A percentile compares a stretch with the other conserved stretches of the same genome.
These are phyloP conservation scores for Nesogale talazaci DNA, from an alignment of 2,113 vertebrate genomes.

Conservation along the genomic window DNA sequence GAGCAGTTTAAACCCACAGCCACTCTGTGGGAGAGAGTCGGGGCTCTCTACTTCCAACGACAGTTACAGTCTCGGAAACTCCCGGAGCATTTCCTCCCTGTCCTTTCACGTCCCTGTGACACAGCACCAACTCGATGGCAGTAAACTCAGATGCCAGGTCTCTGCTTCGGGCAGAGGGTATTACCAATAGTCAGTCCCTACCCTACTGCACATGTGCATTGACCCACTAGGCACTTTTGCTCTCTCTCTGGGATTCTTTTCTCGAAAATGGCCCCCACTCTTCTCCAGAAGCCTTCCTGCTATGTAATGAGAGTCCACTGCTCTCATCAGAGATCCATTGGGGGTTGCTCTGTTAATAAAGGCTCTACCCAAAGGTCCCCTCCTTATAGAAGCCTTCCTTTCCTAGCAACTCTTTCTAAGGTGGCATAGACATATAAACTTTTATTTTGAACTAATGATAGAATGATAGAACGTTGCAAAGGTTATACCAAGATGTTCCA, in stretches of 20 bases:
- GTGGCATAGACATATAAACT: background rate
- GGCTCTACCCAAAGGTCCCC: conserved; percentile 32
- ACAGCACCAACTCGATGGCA: background rate
- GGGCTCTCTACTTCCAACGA: no score
- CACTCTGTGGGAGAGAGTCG: no score
- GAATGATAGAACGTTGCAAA: conserved; percentile 32
- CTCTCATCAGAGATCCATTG: conserved; percentile 20
- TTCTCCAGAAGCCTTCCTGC: background rate
- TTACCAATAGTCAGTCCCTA: background rate
- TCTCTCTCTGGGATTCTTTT: background rate
- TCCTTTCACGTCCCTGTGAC: no score
- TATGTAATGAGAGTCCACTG: background rate
- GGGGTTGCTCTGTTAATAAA: conserved; percentile 8
- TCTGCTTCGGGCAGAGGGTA: background rate
- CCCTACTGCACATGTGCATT: background rate
- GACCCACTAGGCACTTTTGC: background rate
- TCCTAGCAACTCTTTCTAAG: background rate
- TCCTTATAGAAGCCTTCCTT: conserved; percentile 31
- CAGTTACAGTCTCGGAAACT: no score
- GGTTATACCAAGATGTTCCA: background rate
- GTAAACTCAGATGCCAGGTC: background rate
- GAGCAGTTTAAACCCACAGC: no score
- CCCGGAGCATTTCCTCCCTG: no score
- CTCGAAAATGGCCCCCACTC: conserved; percentile 20
- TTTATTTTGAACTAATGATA: conserved; percentile 42